phyloP scores from a whole-genome alignment of 2,888 invertebrate genomes.

The Thysanoteuthis rhombus region DNA sequence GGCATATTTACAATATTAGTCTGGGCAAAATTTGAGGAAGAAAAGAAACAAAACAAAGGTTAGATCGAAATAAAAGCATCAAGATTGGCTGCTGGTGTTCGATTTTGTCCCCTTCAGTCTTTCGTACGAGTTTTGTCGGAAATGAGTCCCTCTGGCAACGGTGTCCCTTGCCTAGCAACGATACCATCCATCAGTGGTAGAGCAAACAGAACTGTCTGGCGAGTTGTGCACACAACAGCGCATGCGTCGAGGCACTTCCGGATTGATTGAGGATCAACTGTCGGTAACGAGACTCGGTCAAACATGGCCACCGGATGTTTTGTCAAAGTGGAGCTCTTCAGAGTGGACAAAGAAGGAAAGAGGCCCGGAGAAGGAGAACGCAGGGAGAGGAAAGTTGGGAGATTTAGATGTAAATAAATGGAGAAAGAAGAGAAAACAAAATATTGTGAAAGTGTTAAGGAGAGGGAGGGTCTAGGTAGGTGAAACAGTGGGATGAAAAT shows the following conservation, averaged over 20 bases:
- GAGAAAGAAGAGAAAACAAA: too few species aligned
- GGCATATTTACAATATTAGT: too few species aligned
- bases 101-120: neutral
- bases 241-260: neutral
- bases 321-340: neutral
- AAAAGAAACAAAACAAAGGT: neutral
- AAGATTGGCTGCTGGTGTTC: neutral
- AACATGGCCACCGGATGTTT: neutral
- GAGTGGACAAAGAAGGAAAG: neutral
- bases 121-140: neutral
- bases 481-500: neutral
- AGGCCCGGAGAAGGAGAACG: neutral
- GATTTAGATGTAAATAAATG: too few species aligned
- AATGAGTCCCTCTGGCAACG: neutral
- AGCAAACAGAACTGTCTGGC: neutral
- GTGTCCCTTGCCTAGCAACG: neutral
- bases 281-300: constrained; percentile 12
- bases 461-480: neutral
- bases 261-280: neutral
- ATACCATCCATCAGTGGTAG: neutral
- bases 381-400: neutral
- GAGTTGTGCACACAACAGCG: neutral
- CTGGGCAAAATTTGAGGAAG: neutral
- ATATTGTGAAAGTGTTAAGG: too few species aligned
- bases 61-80: neutral